These are phyloP conservation scores for Microtus pennsylvanicus DNA, from an alignment of 2,113 vertebrate species.

Conservation along the genomic window DNA sequence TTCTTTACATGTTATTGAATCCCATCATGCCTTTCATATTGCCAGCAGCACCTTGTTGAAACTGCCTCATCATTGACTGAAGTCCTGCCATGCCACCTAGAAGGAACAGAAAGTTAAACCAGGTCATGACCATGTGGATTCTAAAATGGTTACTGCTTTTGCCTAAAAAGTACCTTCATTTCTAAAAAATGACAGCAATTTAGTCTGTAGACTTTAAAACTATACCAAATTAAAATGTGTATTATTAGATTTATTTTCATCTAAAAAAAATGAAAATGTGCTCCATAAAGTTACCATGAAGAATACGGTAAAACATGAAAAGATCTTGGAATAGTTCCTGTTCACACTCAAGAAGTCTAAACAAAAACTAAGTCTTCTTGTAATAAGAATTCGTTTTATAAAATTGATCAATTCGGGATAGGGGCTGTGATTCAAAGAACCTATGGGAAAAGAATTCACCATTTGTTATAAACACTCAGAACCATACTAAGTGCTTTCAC, in stretches of 20 bases:
- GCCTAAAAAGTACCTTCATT: conserved; percentile 39
- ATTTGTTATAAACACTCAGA: conserved; percentile 39
- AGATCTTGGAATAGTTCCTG: not conserved
- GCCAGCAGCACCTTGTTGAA: conserved; percentile 98
- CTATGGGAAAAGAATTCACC: not conserved
- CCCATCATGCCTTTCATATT: conserved; percentile 99
- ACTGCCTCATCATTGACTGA: conserved; percentile 99
- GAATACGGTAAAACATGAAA: conserved; percentile 46
- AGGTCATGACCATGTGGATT: conserved; percentile 28
- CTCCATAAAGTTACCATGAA: not conserved
- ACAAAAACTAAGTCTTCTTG: conserved; percentile 15
- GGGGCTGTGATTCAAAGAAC: not conserved
- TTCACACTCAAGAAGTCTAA: conserved; percentile 33
- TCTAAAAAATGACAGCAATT: conserved; percentile 37
- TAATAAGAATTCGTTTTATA: not conserved
- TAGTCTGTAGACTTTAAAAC: conserved; percentile 49
- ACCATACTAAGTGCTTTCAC: conserved; percentile 24
- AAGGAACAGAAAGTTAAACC: conserved; percentile 61
- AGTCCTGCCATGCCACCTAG: conserved; percentile 98
- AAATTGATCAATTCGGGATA: not conserved
- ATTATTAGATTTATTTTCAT: conserved; percentile 20
- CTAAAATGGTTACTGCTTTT: conserved; percentile 25
- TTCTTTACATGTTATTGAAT: conserved; percentile 99
- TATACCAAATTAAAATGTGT: conserved; percentile 1
- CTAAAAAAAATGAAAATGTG: conserved; percentile 28